Base-by-base conservation (phyloP, 2,113 vertebrate genomes). In the Ceyx margarethae region DNA sequence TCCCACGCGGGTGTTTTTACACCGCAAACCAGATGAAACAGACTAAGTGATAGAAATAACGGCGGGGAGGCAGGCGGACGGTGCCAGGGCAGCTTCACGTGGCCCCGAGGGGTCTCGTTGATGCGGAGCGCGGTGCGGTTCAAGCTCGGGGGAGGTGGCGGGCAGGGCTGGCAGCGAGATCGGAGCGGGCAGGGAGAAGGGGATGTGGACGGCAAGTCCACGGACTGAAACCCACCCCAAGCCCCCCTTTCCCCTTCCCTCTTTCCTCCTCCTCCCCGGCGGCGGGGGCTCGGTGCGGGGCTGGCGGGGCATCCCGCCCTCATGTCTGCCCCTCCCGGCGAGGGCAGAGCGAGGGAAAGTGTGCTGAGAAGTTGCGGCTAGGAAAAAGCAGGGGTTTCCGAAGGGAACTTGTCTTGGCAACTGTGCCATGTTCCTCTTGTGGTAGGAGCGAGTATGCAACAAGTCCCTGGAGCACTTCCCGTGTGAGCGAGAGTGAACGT, bases 391-490 rank as follows among this genome's bases (percentile, higher is more conserved):
- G 83, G 80, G 80, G 81, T 82, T 95, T 96, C 95, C 84, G 78
- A 90, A 86, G 67, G 42, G 81, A 90, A 71, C 80, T 86, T 73
- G 84, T 94, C 96, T 94, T 92, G 95, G 93, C 95, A 96, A 73
- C 50, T 83, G 92, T 94, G 88, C 31, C 67, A 42, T 3, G 85
- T 87, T 96, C 92, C 96, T 96, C 95, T 95, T 94, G 97, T 91
- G 96, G 89, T 95, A 88, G 93, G 87, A 96, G 96, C 96, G 86
- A 85, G 95, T 76, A 94, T 97, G 98, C 99, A 99, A 99, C 99
- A 99, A 98, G 99, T 99, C 97, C 96, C 97, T 87, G 77, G 95
- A 97, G 90, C 97, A 97, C 98, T 96, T 97, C 96, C 97, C 94
- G 92, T 95, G 96, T 94, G 82, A 96, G 94, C 67, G 85, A 87